A percentile compares a stretch with the other conserved stretches of the same genome.
phyloP scores from a whole-genome alignment of 2,797 vertebrate genomes.

The Otus scops region DNA sequence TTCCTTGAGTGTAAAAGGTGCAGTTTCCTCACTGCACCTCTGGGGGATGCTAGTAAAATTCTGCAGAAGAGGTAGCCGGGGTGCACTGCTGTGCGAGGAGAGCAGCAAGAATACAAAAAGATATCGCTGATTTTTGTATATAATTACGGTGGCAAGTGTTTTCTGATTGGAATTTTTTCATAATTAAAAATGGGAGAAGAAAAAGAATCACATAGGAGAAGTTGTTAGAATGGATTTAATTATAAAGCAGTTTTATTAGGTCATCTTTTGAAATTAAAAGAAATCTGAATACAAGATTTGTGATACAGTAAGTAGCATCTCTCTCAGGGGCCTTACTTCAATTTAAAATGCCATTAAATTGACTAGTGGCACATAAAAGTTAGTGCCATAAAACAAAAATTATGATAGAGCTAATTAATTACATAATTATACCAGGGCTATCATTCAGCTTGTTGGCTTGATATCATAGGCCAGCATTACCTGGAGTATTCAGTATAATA shows the following conservation, averaged over 20 bases:
- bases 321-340: conserved; percentile 52
- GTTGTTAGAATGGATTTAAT: conserved; percentile 48
- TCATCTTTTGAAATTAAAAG: conserved; percentile 68
- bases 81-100: not conserved
- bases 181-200: conserved; percentile 27
- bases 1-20: not conserved
- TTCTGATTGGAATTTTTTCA: conserved; percentile 10
- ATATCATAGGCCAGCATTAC: conserved; percentile 8
- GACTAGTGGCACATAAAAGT: conserved; percentile 53
- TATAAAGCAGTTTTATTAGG: conserved; percentile 65
- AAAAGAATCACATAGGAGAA: conserved; percentile 24
- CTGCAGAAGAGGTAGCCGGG: not conserved
- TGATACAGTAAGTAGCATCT: conserved; percentile 25
- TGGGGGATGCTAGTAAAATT: not conserved
- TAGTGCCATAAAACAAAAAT: conserved; percentile 63
- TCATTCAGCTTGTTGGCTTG: conserved; percentile 20
- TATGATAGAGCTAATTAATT: conserved; percentile 64
- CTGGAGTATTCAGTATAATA: not conserved
- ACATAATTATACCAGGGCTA: conserved; percentile 26
- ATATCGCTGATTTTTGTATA: not conserved
- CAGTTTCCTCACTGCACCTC: not conserved
- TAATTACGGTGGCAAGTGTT: not conserved
- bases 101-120: not conserved
- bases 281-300: conserved; percentile 50
- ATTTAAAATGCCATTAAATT: conserved; percentile 68